Base-by-base conservation (phyloP, 92 coral and sea anemone genomes). In the Epizoanthus fatuus region DNA sequence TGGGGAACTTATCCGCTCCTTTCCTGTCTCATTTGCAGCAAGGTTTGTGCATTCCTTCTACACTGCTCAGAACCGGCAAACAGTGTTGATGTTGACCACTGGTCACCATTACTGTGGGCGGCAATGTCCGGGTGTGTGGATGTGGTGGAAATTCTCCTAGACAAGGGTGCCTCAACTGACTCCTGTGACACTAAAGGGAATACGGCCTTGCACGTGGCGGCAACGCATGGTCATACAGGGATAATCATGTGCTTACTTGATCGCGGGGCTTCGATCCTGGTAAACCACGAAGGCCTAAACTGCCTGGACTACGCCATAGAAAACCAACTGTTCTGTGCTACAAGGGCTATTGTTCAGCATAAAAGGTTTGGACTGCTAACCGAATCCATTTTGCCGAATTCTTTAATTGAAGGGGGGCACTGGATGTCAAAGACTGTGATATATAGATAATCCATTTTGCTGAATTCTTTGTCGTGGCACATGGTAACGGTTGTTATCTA, bases 191-290 rank as follows among this genome's bases (percentile, higher is more conserved):
- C 73, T 52, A 75, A 86, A 7, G 85, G 86, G 25, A 91, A 91
- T 85, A 89, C 98, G 14, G 96, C 98, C 4, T 74, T 94, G 38
- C 81, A 92, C 44, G 90, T 81, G 69, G 95, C 98, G 7, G 79
- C 91, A 38, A 81, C 75, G 55, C 87, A 84, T 4, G 98, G 95
- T n/a, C 72, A 86, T 53, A 22, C 68, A 14, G 79, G 68, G 7
- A 42, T 89, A 29, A 76, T 94, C 22, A 59, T 73, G 57, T 83
- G 73, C 71, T 81, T 94, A 25, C 81, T 94, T 25, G 93, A 92
- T 68, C 79, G 51, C 9, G 70, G 81, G 13, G 90, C 90, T 32
- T 65, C 85, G 14, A 56, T 76, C 3, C 51, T 73, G 25, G 62
- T 84, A 0, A 78, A 85, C 74, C 51, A 74, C 40, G 71, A 69